A percentile compares a stretch with the other conserved stretches of the same genome.
Evolutionary conservation across 1,140 invertebrate species (phyloP).

Genomic region (Lethrus apterus): DNA sequence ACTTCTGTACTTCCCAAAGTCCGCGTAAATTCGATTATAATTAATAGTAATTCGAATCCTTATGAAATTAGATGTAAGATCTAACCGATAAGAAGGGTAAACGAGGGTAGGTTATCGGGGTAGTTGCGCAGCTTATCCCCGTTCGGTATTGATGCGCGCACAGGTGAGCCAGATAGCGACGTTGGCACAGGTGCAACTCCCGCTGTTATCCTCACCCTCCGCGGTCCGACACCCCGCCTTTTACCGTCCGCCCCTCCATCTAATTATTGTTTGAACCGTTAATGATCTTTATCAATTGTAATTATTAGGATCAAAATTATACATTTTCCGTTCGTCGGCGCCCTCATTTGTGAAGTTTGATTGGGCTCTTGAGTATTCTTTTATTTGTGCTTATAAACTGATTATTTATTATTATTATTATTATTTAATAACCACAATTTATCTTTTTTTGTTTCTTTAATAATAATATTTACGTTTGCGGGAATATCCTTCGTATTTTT

Average conservation of each 20-base stretch:
- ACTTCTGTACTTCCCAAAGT: too few relatives aligned
- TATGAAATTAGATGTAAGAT: constrained; percentile 4
- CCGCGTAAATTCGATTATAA: too few relatives aligned
- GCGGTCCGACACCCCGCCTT: not conserved
- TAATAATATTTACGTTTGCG: too few relatives aligned
- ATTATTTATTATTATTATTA: too few relatives aligned
- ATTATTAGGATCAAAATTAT: too few relatives aligned
- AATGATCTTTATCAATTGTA: constrained; percentile 13
- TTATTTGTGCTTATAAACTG: too few relatives aligned
- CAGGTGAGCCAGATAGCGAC: constrained; percentile 17
- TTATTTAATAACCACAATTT: too few relatives aligned
- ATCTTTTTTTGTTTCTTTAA: too few relatives aligned
- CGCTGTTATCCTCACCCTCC: not conserved
- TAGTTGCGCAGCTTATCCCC: constrained; percentile 16
- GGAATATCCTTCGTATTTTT: too few relatives aligned
- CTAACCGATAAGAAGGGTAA: constrained; percentile 10
- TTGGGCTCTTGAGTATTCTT: too few relatives aligned
- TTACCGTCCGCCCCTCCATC: not conserved
- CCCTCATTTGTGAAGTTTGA: too few relatives aligned
- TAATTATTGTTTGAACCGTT: constrained; percentile 12
- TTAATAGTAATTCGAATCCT: constrained; percentile 8
- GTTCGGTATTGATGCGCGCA: constrained; percentile 19
- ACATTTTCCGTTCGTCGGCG: too few relatives aligned
- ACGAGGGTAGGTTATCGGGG: not conserved
- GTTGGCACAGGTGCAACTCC: constrained; percentile 17